Evolutionary conservation across 2,888 invertebrate species (phyloP).

Genomic region (Agonopterix alstromeriana): DNA sequence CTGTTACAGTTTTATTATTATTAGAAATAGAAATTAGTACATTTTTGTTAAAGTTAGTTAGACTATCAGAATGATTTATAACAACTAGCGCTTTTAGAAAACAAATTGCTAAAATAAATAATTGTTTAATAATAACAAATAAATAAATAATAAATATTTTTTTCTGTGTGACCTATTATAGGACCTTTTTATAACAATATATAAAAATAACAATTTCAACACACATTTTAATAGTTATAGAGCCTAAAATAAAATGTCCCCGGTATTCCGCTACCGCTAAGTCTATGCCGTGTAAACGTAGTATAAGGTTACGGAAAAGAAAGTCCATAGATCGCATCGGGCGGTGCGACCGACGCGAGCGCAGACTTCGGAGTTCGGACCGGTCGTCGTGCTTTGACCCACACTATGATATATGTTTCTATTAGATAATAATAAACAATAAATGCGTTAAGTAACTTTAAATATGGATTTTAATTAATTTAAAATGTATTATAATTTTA

Average conservation of each 20-base stretch:
- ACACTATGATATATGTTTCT: slow-evolving; percentile 14
- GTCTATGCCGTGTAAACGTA: slow-evolving; percentile 9
- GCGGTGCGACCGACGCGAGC: slow-evolving; percentile 5
- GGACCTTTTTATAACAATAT: not conserved
- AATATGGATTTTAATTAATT: too few species aligned
- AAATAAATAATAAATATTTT: too few species aligned
- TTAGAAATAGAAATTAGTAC: too few species aligned
- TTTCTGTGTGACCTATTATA: too few species aligned
- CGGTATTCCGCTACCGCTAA: slow-evolving; percentile 17
- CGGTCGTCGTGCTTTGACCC: slow-evolving; percentile 63
- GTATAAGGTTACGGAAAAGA: slow-evolving; percentile 61
- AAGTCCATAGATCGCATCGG: slow-evolving; percentile 42
- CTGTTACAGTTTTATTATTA: too few species aligned
- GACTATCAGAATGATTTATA: too few species aligned
- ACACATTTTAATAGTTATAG: not conserved
- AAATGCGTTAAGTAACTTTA: not conserved
- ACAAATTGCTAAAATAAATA: too few species aligned
- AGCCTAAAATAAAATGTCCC: not conserved
- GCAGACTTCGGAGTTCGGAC: slow-evolving; percentile 16
- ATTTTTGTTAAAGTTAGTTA: too few species aligned
- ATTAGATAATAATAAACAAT: slow-evolving; percentile 12
- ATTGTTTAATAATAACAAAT: too few species aligned
- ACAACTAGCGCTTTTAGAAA: too few species aligned
- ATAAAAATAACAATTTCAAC: not conserved
- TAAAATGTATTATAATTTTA: too few species aligned